Evolutionary conservation across 2,113 vertebrate species (phyloP).

Genomic region (Neolamprologus kungweensis): DNA sequence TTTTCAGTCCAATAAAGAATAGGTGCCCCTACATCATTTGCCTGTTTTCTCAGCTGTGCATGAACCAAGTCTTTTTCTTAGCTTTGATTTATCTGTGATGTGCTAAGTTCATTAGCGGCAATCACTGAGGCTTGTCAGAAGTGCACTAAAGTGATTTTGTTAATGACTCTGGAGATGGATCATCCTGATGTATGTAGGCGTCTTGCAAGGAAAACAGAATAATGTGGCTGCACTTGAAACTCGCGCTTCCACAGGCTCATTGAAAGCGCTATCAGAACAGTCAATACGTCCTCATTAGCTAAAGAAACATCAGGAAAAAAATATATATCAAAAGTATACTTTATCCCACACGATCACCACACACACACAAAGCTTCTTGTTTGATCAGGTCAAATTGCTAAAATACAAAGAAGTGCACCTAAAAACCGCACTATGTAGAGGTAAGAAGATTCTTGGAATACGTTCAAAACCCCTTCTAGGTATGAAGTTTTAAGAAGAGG

Average conservation of each 20-base stretch:
- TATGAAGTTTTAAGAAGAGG: background rate
- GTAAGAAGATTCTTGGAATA: background rate
- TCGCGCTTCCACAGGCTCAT: constrained; percentile 16
- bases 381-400: background rate
- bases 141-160: constrained; percentile 64
- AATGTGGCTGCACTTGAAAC: constrained; percentile 47
- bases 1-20: background rate
- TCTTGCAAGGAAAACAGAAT: constrained; percentile 59
- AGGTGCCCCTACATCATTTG: constrained; percentile 1
- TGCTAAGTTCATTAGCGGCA: constrained; percentile 70
- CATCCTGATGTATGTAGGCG: constrained; percentile 65
- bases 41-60: constrained; percentile 17
- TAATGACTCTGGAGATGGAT: constrained; percentile 71
- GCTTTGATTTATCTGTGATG: constrained; percentile 69
- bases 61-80: constrained; percentile 27
- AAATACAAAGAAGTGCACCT: background rate
- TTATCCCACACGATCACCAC: background rate
- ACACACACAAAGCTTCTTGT: background rate
- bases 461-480: background rate
- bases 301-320: background rate
- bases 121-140: constrained; percentile 72
- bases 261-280: background rate
- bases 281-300: constrained; percentile 46
- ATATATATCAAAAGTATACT: background rate
- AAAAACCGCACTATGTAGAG: background rate